Base-by-base conservation (phyloP, 1,140 invertebrate genomes). In the Nephila pilipes region DNA sequence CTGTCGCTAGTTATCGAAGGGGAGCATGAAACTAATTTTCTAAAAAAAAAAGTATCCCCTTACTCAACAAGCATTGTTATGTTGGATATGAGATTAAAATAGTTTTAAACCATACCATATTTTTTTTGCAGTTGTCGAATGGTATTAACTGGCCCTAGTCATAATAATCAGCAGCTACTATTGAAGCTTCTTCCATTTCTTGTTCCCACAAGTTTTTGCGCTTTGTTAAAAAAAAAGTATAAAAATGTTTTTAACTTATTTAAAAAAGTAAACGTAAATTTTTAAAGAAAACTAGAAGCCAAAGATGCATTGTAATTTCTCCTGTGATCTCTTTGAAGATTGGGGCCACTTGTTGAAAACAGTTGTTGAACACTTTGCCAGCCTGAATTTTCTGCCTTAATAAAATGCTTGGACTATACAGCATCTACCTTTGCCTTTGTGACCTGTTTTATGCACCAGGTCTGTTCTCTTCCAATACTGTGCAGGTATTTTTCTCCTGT, bases 331-430 rank as follows among this genome's bases (percentile, higher is more conserved):
- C 93, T 89, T 85, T 90, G 75, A 93, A 80, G 87, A 90, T 90
- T 93, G 93, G 93, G 93, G 93, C 93, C 93, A 93, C 88, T 93
- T 93, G 93, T 93, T 93, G 88, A 87, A 83, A 93, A 93, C 81
- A 93, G 88, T 93, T 93, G 93, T 93, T 93, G 88, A 93, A 90
- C 79, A 87, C 88, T 90, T 57, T 90, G 93, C 93, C 93, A 90
- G 81, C 93, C 80, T 93, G 88, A 93, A 93, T 63, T 90, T 90
- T 90, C 88, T 93, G 93, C 93, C 93, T 93, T 91, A 93, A 57
- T 85, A 60, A 85, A 89, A 87, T 90, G 87, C 88, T 93, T 90
- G 88, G 83, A 93, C 87, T 93, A 90, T 54, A 46, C 46, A 46
- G 87, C 88, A 83, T 90, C 89, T 75, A 83, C 85, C 75, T 80